Conservation (phyloP, 2,797 vertebrate genomes). For the Melopsittacus undulatus region DNA sequence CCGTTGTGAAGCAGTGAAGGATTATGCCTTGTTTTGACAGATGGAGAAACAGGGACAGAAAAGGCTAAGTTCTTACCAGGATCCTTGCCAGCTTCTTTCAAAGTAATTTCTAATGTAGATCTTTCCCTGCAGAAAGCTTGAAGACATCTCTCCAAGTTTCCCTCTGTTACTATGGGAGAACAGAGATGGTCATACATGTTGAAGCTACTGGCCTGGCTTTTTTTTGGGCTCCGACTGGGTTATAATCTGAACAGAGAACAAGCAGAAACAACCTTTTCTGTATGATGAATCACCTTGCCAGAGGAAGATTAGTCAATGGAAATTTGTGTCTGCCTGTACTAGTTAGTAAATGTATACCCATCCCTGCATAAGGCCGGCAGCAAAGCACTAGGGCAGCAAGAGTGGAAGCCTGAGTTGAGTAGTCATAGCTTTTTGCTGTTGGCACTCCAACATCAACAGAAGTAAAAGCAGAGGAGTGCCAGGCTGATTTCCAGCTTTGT, state of each 20-base stretch:
- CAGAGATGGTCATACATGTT: background rate
- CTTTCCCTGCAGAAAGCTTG: constrained; percentile 15
- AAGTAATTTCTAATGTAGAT: constrained; percentile 36
- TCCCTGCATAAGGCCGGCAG: background rate
- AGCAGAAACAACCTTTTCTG: background rate
- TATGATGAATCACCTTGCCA: constrained; percentile 13
- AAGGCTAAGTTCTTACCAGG: constrained; percentile 50
- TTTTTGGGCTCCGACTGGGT: background rate
- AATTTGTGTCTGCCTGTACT: constrained; percentile 29
- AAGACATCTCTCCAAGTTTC: background rate
- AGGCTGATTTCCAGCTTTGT: constrained; percentile 41
- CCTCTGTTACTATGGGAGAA: background rate
- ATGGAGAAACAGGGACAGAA: background rate
- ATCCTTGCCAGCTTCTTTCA: constrained; percentile 46
- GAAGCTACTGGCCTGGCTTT: background rate
- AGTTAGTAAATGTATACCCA: background rate
- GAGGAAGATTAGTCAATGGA: constrained; percentile 39
- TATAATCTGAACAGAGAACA: background rate
- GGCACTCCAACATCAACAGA: constrained; percentile 7
- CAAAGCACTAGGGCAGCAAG: background rate
- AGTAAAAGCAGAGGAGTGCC: constrained; percentile 28
- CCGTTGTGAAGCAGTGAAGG: background rate
- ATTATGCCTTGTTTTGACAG: constrained; percentile 44
- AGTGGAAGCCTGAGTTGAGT: background rate
- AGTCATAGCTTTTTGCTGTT: background rate